phyloP scores from a whole-genome alignment of 2,888 invertebrate species.

The Agonopterix heracliana region DNA sequence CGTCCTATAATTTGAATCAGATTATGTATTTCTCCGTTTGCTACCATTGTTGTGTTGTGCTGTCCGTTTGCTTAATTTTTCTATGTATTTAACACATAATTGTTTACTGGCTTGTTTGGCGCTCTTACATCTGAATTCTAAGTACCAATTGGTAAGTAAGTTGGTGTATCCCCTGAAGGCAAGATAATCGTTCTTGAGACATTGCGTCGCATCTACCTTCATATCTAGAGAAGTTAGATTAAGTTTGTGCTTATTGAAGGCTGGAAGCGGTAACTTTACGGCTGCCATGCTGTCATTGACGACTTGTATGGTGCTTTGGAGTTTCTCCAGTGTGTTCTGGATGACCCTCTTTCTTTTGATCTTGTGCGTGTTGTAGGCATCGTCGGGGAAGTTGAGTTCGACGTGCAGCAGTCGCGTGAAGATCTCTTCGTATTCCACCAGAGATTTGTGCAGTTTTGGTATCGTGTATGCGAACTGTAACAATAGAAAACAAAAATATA shows the following conservation, averaged over 20 bases:
- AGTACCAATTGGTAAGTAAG: conserved; percentile 77
- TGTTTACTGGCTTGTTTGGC: conserved; percentile 26
- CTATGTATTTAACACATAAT: conserved; percentile 39
- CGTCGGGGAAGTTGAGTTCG: conserved; percentile 55
- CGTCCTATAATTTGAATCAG: too few relatives aligned
- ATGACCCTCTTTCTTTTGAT: conserved; percentile 56
- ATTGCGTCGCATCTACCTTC: conserved; percentile 69
- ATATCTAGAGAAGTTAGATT: conserved; percentile 49
- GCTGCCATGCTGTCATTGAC: conserved; percentile 57
- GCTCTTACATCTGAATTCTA: conserved; percentile 61
- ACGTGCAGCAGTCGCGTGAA: conserved; percentile 51
- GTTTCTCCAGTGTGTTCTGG: conserved; percentile 48
- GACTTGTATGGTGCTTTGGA: conserved; percentile 77
- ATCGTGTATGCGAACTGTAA: conserved; percentile 76
- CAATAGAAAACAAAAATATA: conserved; percentile 33
- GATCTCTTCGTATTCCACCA: conserved; percentile 52
- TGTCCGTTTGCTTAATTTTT: conserved; percentile 42
- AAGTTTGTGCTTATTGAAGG: conserved; percentile 48
- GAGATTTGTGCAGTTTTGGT: conserved; percentile 73
- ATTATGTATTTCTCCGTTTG: neutral
- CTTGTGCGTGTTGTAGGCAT: conserved; percentile 58
- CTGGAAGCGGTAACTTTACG: conserved; percentile 46
- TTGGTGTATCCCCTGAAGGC: conserved; percentile 76
- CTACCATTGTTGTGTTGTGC: conserved; percentile 6
- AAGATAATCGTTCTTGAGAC: conserved; percentile 77